phyloP scores from a whole-genome alignment of 2,888 invertebrate genomes.

The Dasypolia templi region DNA sequence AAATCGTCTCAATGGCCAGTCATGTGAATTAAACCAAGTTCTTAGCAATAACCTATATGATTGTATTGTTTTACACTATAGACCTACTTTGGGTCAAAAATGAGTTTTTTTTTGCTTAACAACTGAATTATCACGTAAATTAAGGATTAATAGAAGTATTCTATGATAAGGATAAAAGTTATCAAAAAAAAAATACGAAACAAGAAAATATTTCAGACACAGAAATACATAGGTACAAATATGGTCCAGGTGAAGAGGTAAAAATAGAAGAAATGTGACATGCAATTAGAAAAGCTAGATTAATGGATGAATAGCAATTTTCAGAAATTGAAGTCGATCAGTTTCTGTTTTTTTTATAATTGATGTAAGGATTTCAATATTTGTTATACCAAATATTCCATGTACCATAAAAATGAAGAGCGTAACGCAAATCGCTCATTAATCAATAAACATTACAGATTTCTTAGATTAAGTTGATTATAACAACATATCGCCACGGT shows the following conservation, averaged over 20 bases:
- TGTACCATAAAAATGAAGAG: constrained; percentile 13
- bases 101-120: not conserved
- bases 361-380: not conserved
- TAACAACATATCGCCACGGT: constrained; percentile 70
- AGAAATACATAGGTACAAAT: no score
- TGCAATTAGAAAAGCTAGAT: not conserved
- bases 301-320: not conserved
- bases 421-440: constrained; percentile 1
- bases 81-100: constrained; percentile 11
- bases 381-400: not conserved
- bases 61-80: constrained; percentile 41
- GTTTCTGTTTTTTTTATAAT: not conserved
- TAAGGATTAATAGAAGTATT: not conserved
- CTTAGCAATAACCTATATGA: constrained; percentile 33
- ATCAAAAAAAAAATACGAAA: no score
- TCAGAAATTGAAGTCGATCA: not conserved
- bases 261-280: not conserved
- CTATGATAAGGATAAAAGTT: no score
- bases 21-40: constrained; percentile 59
- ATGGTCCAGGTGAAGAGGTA: no score
- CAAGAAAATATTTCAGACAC: no score
- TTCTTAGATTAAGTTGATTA: constrained; percentile 29
- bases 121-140: not conserved
- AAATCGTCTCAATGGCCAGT: constrained; percentile 43
- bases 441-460: constrained; percentile 18